These are phyloP conservation scores for Caenorhabditis brenneri DNA, from an alignment of 1,140 invertebrate species.

Conservation along the genomic window DNA sequence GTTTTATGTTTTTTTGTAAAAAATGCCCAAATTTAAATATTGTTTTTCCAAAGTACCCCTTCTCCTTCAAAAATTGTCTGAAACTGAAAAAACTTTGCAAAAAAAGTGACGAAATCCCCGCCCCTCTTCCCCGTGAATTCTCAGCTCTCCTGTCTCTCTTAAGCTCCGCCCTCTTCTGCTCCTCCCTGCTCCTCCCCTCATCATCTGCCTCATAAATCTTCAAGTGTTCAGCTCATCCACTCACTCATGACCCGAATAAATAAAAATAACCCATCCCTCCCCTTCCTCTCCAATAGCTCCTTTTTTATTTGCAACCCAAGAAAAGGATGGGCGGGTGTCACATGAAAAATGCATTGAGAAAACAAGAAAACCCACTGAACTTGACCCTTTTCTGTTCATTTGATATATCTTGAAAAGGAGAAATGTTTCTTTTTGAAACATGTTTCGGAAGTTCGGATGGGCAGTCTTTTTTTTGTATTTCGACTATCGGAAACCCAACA, in stretches of 20 bases:
- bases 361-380: too few species aligned
- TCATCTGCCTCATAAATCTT: constrained; percentile 39
- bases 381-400: background rate
- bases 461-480: too few species aligned
- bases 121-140: background rate
- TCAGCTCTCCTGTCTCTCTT: background rate
- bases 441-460: too few species aligned
- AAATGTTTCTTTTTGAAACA: background rate
- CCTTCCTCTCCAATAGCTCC: background rate
- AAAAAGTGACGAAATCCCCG: background rate
- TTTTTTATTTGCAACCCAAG: background rate
- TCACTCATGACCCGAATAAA: too few species aligned
- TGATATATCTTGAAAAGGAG: background rate
- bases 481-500: too few species aligned
- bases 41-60: too few species aligned
- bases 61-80: too few species aligned
- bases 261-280: too few species aligned
- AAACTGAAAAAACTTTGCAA: too few species aligned
- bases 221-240: constrained; percentile 32
- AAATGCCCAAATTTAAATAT: too few species aligned
- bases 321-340: background rate
- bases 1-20: background rate
- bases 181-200: background rate
- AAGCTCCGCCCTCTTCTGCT: background rate
- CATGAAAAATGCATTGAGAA: constrained; percentile 14